Evolutionary conservation across 2,888 invertebrate genomes (phyloP).

Genomic region (Orthosia gracilis): DNA sequence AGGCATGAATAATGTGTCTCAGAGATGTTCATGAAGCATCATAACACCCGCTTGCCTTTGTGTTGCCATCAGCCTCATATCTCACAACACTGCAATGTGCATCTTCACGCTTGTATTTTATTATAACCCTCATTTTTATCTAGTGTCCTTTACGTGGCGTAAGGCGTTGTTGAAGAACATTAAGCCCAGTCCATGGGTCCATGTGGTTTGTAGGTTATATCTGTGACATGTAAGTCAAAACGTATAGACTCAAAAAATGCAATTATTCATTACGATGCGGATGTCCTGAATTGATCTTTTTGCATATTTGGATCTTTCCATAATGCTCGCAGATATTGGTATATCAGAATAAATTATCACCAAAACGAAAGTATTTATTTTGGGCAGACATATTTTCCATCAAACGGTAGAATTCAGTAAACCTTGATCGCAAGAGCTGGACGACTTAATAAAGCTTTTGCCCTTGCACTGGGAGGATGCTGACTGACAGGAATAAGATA

Average conservation of each 20-base stretch:
- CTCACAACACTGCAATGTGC: background rate
- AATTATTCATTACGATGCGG: background rate
- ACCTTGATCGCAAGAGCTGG: no score
- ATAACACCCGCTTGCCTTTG: background rate
- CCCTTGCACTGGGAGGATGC: no score
- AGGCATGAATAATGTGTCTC: background rate
- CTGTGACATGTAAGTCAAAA: background rate
- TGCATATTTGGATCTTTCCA: no score
- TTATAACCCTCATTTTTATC: background rate
- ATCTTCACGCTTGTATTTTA: background rate
- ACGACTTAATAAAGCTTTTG: no score
- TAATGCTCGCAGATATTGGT: no score
- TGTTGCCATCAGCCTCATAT: background rate
- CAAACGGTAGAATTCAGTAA: no score
- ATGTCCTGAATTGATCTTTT: background rate
- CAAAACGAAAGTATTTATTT: background rate
- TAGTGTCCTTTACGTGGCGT: background rate
- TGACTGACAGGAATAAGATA: background rate
- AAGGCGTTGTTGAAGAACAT: background rate
- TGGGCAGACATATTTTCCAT: background rate
- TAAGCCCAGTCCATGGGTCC: background rate
- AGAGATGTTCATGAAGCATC: slow-evolving; percentile 14
- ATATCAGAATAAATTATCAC: no score
- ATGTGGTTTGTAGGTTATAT: slow-evolving; percentile 39
- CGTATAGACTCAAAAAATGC: background rate